These are phyloP conservation scores for Poecilia gillii DNA, from an alignment of 2,797 vertebrate species.

Conservation along the genomic window DNA sequence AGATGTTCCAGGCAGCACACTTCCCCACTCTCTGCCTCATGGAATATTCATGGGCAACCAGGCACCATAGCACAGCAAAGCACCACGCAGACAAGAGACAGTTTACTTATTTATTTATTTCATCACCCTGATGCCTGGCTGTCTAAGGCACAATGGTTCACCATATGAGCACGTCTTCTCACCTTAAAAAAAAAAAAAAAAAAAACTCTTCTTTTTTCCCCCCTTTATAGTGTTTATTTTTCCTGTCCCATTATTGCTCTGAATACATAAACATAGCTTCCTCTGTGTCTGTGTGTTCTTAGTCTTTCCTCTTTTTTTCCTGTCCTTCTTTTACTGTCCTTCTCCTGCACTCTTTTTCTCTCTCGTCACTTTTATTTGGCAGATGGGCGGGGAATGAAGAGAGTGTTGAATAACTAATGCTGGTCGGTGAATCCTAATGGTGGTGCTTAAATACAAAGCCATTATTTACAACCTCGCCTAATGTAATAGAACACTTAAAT, in stretches of 20 bases:
- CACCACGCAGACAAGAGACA: conserved; percentile 73
- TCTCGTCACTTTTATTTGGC: conserved; percentile 72
- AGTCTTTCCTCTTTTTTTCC: conserved; percentile 8
- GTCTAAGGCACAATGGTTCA: conserved; percentile 75
- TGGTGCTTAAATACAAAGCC: conserved; percentile 75
- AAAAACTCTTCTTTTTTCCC: conserved; percentile 12
- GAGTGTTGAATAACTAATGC: conserved; percentile 77
- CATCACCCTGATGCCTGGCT: conserved; percentile 77
- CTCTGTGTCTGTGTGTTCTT: conserved; percentile 22
- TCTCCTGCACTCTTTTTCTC: conserved; percentile 10
- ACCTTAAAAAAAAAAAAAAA: conserved; percentile 44
- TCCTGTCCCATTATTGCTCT: conserved; percentile 17
- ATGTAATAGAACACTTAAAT: conserved; percentile 80
- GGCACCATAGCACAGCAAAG: conserved; percentile 73
- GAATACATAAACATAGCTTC: conserved; percentile 40
- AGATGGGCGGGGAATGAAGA: conserved; percentile 69
- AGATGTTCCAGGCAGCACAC: conserved; percentile 87
- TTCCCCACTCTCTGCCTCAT: conserved; percentile 85
- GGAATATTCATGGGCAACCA: conserved; percentile 88
- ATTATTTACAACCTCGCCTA: conserved; percentile 80
- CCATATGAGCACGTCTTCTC: conserved; percentile 66
- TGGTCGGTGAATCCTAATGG: conserved; percentile 75
- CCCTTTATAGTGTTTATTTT: conserved; percentile 35
- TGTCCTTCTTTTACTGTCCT: conserved; percentile 27
- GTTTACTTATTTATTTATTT: conserved; percentile 86